phyloP scores from a whole-genome alignment of 2,113 vertebrate species.

The Taxidea taxus region DNA sequence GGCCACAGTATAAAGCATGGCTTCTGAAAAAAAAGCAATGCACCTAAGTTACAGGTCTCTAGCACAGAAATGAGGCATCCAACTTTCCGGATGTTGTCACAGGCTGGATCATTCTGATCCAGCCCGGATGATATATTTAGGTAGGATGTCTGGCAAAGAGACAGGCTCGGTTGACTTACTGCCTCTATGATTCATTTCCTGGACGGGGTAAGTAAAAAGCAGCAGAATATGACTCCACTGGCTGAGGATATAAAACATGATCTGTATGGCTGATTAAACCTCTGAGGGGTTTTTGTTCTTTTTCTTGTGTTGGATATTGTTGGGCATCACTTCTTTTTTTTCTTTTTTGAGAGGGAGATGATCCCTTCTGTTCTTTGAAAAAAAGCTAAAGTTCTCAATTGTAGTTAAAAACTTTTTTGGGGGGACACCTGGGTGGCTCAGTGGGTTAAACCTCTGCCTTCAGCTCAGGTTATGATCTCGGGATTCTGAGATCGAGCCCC shows the following conservation, averaged over 20 bases:
- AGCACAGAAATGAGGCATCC: neutral
- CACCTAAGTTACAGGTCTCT: neutral
- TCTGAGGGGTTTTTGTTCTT: neutral
- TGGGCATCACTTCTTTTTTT: neutral
- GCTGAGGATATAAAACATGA: neutral
- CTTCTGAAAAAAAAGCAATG: neutral
- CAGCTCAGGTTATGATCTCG: too few species aligned
- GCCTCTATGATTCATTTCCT: conserved; percentile 32
- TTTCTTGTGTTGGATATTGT: neutral
- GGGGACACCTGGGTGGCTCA: too few species aligned
- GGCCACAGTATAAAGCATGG: neutral
- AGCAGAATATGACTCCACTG: neutral
- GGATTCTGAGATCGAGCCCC: too few species aligned
- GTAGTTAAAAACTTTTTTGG: neutral
- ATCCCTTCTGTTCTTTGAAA: conserved; percentile 10
- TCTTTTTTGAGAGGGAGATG: neutral
- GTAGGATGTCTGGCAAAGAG: neutral
- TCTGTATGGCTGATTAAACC: neutral
- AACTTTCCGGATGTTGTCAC: neutral
- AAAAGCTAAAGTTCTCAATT: neutral
- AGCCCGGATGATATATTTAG: neutral
- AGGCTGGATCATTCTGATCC: neutral
- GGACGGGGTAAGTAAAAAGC: neutral
- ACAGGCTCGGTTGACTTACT: neutral
- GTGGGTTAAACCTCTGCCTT: too few species aligned